Evolutionary conservation across 2,113 vertebrate species (phyloP).

Genomic region (Brevimyrus niger): DNA sequence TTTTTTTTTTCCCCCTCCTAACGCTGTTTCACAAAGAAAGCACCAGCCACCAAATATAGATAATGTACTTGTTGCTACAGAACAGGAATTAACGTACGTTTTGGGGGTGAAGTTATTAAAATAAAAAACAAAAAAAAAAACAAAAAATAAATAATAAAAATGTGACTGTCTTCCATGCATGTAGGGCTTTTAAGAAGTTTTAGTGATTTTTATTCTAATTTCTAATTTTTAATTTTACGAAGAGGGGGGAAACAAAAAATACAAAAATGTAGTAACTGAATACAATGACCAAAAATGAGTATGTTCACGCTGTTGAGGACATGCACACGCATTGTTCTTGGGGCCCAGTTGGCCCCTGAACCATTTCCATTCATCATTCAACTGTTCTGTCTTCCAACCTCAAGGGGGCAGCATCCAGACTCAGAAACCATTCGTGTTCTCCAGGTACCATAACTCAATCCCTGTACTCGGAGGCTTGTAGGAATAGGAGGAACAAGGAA

Average conservation of each 20-base stretch:
- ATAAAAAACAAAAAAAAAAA: constrained; percentile 11
- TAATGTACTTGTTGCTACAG: constrained; percentile 27
- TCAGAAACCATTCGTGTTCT: not conserved
- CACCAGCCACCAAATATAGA: constrained; percentile 66
- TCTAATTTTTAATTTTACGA: constrained; percentile 49
- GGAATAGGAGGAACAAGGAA: constrained; percentile 33
- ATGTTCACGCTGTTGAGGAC: constrained; percentile 43
- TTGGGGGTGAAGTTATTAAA: constrained; percentile 43
- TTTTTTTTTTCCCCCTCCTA: constrained; percentile 36
- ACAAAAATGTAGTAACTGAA: constrained; percentile 46
- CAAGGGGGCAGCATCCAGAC: constrained; percentile 4
- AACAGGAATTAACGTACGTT: constrained; percentile 41
- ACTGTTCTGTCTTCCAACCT: not conserved
- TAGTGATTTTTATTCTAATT: constrained; percentile 47
- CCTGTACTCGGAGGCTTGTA: constrained; percentile 39
- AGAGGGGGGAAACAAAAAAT: constrained; percentile 49
- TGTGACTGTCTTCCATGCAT: constrained; percentile 70
- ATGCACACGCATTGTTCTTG: not conserved
- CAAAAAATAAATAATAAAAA: constrained; percentile 48
- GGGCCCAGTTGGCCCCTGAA: not conserved
- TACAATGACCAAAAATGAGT: constrained; percentile 59
- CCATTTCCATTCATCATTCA: not conserved
- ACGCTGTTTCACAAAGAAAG: constrained; percentile 59
- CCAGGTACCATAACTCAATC: constrained; percentile 21
- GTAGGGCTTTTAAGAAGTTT: constrained; percentile 57